A percentile compares a stretch with the other conserved stretches of the same genome.
Conservation (phyloP, 2,888 invertebrate species). For the Stomorhina lunata region DNA sequence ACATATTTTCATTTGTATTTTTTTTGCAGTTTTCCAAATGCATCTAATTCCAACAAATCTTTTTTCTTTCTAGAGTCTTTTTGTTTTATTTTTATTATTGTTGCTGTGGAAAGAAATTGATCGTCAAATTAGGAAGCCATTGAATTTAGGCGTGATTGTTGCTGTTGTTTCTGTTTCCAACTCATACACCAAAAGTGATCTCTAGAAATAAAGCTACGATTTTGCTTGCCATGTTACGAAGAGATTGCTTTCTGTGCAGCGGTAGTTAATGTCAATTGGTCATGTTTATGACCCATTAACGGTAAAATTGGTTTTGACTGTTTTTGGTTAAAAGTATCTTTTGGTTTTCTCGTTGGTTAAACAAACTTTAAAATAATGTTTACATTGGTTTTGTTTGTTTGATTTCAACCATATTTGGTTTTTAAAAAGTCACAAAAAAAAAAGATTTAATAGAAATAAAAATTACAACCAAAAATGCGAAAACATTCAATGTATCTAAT, state of each 20-base stretch:
- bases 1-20: background rate
- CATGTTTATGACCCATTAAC: slow-evolving; percentile 64
- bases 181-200: background rate
- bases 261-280: slow-evolving; percentile 63
- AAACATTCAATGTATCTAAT: slow-evolving; percentile 1
- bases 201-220: slow-evolving; percentile 33
- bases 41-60: slow-evolving; percentile 32
- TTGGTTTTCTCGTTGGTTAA: background rate
- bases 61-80: background rate
- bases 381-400: background rate
- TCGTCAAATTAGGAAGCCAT: slow-evolving; percentile 60
- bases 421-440: background rate
- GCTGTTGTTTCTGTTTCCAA: background rate
- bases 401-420: slow-evolving; percentile 36
- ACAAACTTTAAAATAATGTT: background rate
- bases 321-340: slow-evolving; percentile 31
- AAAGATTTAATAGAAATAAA: background rate
- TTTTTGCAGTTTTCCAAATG: background rate
- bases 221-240: slow-evolving; percentile 16
- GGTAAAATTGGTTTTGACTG: slow-evolving; percentile 59
- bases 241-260: slow-evolving; percentile 51
- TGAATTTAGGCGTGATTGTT: slow-evolving; percentile 54
- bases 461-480: background rate
- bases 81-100: slow-evolving; percentile 10
- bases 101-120: slow-evolving; percentile 59